Evolutionary conservation across 1,140 invertebrate genomes (phyloP), one percentile per base, ranked within the genome.

Genomic region (Drosophila fuyamai): DNA sequence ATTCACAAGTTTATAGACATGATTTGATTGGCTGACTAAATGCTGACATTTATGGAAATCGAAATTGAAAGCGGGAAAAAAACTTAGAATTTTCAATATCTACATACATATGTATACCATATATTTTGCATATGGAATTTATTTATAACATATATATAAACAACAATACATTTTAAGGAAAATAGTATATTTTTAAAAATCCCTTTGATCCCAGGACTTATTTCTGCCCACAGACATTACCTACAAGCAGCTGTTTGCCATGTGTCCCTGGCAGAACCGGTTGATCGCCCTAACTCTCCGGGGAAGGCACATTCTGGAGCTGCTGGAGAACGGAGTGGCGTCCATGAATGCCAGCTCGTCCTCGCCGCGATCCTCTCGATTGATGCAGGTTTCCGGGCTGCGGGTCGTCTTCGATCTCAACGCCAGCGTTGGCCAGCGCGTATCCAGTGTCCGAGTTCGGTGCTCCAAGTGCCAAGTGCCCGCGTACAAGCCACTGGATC

Each of bases 241-340:
- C 16, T 95, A 94, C n/a, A 95, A 94, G 47, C 95, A 95, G 53
- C 79, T 97, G 1, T 79, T 96, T 9, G 94, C 94, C 62, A 93
- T 94, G 6, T 92, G 94, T n/a, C 96, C 96, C 4, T 97, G 97
- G 80, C 94, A 95, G 76, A 96, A 96, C 91, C 94, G 93, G n/a
- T 93, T 96, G 36, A 95, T 96, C 70, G 92, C 95, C 1, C 93
- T 96, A 13, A 94, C 95, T 46, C 77, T 97, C 23, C 92, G 89
- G 10, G 96, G 96, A 0, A 81, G 92, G n/a, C 91, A 95, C 71
- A 79, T 97, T 12, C 79, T 93, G 58, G 86, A 94, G 63, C 94
- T 94, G 36, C 92, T 96, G 12, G 95, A 96, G 81, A 94, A 94
- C 79, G 94, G 94, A 5, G 94, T 94, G 4, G 78, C 72, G 1